Base-by-base conservation (phyloP, 2,113 vertebrate genomes). In the Poecilia latipinna region DNA sequence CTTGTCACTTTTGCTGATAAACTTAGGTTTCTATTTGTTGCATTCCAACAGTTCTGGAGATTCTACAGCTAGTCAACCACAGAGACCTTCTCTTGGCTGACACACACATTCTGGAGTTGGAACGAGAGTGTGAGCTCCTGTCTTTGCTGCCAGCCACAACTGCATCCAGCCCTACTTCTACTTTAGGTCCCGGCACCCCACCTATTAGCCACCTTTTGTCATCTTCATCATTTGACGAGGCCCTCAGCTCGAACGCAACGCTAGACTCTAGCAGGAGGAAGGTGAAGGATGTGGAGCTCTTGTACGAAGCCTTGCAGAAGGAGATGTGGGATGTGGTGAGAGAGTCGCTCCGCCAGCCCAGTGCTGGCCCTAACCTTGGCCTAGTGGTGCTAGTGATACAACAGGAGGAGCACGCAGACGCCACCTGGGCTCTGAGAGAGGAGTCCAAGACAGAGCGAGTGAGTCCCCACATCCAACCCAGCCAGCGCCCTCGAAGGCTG, bases 241-340 rank as follows among this genome's bases (percentile, higher is more conserved):
- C 89, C 8, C 74, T 88, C 28, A 88, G 91, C 76, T 88, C 92
- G 65, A 94, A 86, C 17, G 62, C 91, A 2, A 83, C 85, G 0
- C 73, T 92, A 76, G 90, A 94, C 1, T 88, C 93, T 0, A 80
- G 92, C 4, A 88, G 94, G 17, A 94, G 96, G 24, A 96, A 96
- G 72, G 95, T 90, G 0, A 96, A 96, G 72, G 97, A 98, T 12
- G 95, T 97, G 80, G 94, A 96, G 3, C 93, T 98, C 68, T 94
- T 98, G 10, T 97, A 97, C 7, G 94, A 96, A 79, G 96, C 96
- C 0, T 90, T 98, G 90, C 95, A 95, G 90, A 94, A 87, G 29
- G 96, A 97, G 87, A 95, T 98, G 89, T 96, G 95, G 96, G 95
- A 95, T 0, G 94, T 97, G 60, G 93, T 96, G 74, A 92, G 93